These are phyloP conservation scores for Netelia inedita DNA, from an alignment of 2,888 invertebrate genomes.

Conservation along the genomic window DNA sequence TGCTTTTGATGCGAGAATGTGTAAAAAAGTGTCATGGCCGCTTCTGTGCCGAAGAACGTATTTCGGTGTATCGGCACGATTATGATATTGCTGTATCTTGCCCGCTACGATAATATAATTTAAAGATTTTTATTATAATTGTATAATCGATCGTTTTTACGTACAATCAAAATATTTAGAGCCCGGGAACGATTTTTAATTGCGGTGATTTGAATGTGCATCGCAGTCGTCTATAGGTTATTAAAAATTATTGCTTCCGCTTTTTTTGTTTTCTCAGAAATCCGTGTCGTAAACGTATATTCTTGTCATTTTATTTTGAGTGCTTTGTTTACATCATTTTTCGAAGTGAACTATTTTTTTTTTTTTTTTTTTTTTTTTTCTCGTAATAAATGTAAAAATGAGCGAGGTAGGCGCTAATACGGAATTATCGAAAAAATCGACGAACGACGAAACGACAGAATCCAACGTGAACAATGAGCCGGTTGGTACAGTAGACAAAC, in stretches of 20 bases:
- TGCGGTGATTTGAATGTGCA: slow-evolving; percentile 16
- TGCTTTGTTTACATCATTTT: slow-evolving; percentile 1
- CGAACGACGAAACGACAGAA: not conserved
- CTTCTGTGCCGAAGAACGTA: slow-evolving; percentile 30
- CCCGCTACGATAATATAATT: not conserved
- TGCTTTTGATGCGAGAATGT: not conserved
- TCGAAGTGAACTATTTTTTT: not conserved
- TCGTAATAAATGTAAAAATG: slow-evolving; percentile 37
- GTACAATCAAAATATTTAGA: not conserved
- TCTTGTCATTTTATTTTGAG: not conserved
- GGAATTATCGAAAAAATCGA: slow-evolving; percentile 7
- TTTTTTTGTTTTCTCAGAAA: not conserved
- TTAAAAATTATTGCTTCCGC: not conserved
- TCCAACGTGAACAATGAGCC: not conserved
- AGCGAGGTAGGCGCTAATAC: slow-evolving; percentile 64
- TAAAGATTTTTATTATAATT: not conserved
- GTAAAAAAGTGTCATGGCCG: slow-evolving; percentile 51
- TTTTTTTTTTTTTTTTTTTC: not conserved
- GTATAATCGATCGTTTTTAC: not conserved
- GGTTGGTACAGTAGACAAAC: not conserved
- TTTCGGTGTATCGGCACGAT: slow-evolving; percentile 26
- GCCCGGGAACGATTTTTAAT: not conserved
- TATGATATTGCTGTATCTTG: slow-evolving; percentile 2
- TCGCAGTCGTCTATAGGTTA: slow-evolving; percentile 9
- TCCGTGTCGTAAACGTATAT: not conserved